These are phyloP conservation scores for Hydra vulgaris DNA, from an alignment of 30 jellyfish, hydroid and myxozoan genomes.

Conservation along the genomic window DNA sequence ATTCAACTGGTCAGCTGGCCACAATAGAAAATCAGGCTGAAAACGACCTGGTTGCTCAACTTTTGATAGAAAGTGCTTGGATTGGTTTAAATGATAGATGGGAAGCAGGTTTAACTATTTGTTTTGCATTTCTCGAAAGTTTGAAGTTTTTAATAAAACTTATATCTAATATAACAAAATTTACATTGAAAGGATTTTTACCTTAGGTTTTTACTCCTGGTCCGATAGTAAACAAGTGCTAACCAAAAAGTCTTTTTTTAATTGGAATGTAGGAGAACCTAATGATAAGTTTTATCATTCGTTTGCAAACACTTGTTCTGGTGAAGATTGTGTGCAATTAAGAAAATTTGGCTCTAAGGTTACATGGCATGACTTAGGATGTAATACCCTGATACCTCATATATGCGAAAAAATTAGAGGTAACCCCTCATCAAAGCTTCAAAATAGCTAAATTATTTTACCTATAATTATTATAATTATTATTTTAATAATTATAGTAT, in stretches of 20 bases:
- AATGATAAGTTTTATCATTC: slow-evolving; percentile 48
- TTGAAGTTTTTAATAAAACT: too few relatives aligned
- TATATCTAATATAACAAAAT: too few relatives aligned
- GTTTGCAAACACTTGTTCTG: slow-evolving; percentile 39
- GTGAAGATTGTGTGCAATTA: slow-evolving; percentile 90
- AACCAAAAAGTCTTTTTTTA: slow-evolving; percentile 22
- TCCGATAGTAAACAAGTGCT: slow-evolving; percentile 19
- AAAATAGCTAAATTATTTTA: neutral
- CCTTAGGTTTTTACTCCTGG: slow-evolving; percentile 69
- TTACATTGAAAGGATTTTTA: too few relatives aligned
- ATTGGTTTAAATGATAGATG: slow-evolving; percentile 70
- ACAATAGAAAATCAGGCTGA: slow-evolving; percentile 27
- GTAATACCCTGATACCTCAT: slow-evolving; percentile 49
- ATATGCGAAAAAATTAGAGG: slow-evolving; percentile 79
- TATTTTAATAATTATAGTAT: too few relatives aligned
- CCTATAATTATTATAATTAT: too few relatives aligned
- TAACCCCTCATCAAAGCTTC: slow-evolving; percentile 12
- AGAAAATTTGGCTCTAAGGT: slow-evolving; percentile 43
- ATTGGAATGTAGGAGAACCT: slow-evolving; percentile 82
- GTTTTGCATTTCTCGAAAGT: neutral
- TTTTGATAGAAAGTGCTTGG: slow-evolving; percentile 39
- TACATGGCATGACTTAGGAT: slow-evolving; percentile 67
- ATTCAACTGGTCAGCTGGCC: slow-evolving; percentile 35
- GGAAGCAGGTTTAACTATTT: slow-evolving; percentile 66
- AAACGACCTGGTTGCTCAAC: slow-evolving; percentile 28